phyloP scores from a whole-genome alignment of 2,113 vertebrate species.

The Menura novaehollandiae region DNA sequence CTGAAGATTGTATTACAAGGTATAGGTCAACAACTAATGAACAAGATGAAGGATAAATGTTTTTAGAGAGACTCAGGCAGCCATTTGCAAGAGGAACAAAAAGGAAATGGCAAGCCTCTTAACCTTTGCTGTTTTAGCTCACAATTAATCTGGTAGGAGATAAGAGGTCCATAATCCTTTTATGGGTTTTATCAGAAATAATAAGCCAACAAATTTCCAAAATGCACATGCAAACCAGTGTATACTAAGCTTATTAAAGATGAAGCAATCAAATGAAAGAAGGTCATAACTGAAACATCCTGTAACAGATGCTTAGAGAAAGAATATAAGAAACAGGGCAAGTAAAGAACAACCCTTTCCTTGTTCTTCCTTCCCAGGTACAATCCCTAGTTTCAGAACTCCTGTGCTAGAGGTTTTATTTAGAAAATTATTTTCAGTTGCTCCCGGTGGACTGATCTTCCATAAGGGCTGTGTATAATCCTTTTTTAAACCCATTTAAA shows the following conservation, averaged over 20 bases:
- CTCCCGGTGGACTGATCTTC: neutral
- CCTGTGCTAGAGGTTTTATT: neutral
- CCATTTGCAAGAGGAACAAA: neutral
- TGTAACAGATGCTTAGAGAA: neutral
- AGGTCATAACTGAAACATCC: neutral
- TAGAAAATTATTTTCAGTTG: neutral
- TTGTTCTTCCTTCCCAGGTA: neutral
- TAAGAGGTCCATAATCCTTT: conserved; percentile 38
- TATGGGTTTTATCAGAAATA: conserved; percentile 35
- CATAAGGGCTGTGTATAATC: neutral
- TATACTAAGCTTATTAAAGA: conserved; percentile 37
- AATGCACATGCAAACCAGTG: neutral
- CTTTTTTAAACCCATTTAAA: neutral
- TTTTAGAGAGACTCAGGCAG: neutral
- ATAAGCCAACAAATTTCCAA: neutral
- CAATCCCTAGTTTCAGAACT: neutral
- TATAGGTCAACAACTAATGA: conserved; percentile 23
- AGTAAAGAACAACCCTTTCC: neutral
- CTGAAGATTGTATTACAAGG: neutral
- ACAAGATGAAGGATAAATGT: neutral
- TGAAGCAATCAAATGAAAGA: conserved; percentile 19
- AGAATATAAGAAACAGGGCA: neutral
- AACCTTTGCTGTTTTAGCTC: conserved; percentile 34
- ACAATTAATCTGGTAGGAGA: conserved; percentile 31
- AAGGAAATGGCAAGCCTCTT: conserved; percentile 35